Evolutionary conservation across 2,888 invertebrate species (phyloP).

Genomic region (Andricus quercusramuli): DNA sequence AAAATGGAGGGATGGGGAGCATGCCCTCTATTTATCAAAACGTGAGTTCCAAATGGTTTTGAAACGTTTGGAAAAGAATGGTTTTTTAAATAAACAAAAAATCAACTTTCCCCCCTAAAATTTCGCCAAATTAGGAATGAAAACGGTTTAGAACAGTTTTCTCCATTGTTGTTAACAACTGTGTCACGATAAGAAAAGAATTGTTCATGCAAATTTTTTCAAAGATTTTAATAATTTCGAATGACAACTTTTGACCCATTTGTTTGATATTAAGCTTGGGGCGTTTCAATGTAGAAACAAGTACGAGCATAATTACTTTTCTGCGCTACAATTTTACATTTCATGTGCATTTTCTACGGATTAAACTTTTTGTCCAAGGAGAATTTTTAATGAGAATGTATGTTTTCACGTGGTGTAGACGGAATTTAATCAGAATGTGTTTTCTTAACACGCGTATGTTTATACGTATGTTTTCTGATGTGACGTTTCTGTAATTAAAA

Average conservation of each 20-base stretch:
- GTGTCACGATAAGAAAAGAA: not conserved
- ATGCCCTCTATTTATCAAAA: no score
- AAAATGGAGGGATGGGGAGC: no score
- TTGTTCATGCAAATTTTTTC: not conserved
- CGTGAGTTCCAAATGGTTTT: no score
- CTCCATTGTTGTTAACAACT: no score
- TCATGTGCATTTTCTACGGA: slow-evolving; percentile 1
- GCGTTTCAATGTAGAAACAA: slow-evolving; percentile 13
- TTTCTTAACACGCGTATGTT: slow-evolving; percentile 10
- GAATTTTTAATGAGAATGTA: slow-evolving; percentile 35
- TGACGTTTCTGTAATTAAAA: slow-evolving; percentile 47
- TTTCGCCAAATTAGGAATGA: no score
- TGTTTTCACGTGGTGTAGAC: slow-evolving; percentile 11
- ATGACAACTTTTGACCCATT: no score
- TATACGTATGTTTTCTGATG: slow-evolving; percentile 5
- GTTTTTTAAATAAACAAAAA: no score
- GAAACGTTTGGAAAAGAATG: no score
- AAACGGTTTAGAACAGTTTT: no score
- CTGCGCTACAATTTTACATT: not conserved
- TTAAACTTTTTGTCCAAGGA: slow-evolving; percentile 13
- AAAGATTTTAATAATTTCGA: not conserved
- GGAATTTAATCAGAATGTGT: slow-evolving; percentile 26
- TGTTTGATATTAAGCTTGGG: not conserved
- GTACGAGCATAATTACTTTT: slow-evolving; percentile 7
- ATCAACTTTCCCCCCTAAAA: no score